Base-by-base conservation (phyloP, 2,888 invertebrate species). In the Polylopha cassiicola region DNA sequence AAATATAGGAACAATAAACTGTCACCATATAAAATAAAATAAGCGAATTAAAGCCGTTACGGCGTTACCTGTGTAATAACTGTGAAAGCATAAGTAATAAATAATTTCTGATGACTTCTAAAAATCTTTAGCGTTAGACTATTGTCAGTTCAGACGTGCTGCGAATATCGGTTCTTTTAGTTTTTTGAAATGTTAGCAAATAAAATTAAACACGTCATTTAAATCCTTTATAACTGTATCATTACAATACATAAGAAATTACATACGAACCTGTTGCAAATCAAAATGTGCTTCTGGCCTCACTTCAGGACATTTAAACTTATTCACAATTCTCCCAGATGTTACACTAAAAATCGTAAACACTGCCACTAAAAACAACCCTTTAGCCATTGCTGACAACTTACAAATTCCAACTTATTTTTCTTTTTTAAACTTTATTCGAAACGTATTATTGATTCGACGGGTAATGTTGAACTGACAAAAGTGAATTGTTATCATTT, bases 201-300 rank as follows among this genome's bases (percentile, higher is more conserved):
- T n/a, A n/a, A n/a, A n/a, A n/a, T n/a, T n/a, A n/a, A n/a, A n/a
- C n/a, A n/a, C n/a, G n/a, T n/a, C n/a, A n/a, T n/a, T n/a, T n/a
- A n/a, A n/a, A n/a, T n/a, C n/a, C n/a, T 10, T 11, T 11, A 7
- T 6, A 13, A 11, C 24, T 11, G 24, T 14, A 6, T 8, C 31
- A 4, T 21, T 9, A 14, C 21, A 13, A 13, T 11, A 16, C 17
- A 16, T 16, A 17, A 22, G 24, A 18, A 22, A 2, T 5, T 26
- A 20, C 3, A 14, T 28, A 62, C 69, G 48, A 44, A 92, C 94
- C 79, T 89, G 88, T 50, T 91, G 86, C 53, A 95, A 81, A 81
- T 94, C 91, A 63, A 95, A 94, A 79, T 94, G 92, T 23, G 90
- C 88, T 32, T 91, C 90, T 8, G 92, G 92, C 69, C 91, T 91